Conservation (phyloP, 2,113 vertebrate genomes). For the Hiodon alosoides region DNA sequence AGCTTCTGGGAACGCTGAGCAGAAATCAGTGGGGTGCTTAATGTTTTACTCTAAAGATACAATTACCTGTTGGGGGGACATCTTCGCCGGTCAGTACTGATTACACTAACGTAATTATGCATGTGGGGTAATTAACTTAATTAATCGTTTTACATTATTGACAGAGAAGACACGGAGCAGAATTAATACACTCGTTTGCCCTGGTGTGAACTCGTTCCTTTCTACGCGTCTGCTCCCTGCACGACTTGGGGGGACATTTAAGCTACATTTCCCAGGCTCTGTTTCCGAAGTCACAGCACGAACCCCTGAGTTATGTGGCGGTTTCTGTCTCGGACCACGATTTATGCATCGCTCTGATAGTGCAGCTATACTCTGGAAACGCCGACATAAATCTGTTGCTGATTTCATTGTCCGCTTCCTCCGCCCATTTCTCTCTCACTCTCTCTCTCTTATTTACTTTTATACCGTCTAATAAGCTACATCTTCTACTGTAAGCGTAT, state of each 20-base stretch:
- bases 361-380: constrained; percentile 55
- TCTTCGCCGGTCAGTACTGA: too few species aligned
- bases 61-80: too few species aligned
- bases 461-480: too few species aligned
- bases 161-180: not conserved
- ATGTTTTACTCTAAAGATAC: too few species aligned
- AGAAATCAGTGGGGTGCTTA: too few species aligned
- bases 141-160: not conserved
- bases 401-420: constrained; percentile 39
- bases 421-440: not conserved
- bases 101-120: not conserved
- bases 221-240: constrained; percentile 16
- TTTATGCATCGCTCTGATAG: constrained; percentile 60
- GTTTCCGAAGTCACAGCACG: constrained; percentile 43
- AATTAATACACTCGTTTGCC: not conserved
- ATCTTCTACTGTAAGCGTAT: too few species aligned
- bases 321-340: constrained; percentile 48
- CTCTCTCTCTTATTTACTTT: not conserved
- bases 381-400: constrained; percentile 62
- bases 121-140: constrained; percentile 16
- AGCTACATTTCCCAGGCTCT: constrained; percentile 39
- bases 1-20: too few species aligned
- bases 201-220: not conserved
- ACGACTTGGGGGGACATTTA: constrained; percentile 5
- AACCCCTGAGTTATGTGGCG: constrained; percentile 54